Conservation (phyloP, 2,113 vertebrate species). For the Penelope pileata region DNA sequence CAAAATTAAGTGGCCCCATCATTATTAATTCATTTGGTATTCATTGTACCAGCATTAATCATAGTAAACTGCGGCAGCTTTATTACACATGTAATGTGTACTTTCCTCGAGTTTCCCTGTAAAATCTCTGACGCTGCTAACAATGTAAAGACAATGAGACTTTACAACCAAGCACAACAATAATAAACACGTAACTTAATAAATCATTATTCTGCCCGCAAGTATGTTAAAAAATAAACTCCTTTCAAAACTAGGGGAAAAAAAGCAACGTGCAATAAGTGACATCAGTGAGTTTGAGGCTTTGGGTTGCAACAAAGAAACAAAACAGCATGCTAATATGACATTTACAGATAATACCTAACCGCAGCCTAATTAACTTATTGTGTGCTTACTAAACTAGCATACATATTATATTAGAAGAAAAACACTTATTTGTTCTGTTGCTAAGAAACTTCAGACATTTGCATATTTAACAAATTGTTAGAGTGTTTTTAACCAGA, state of each 20-base stretch:
- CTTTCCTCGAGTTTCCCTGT: conserved; percentile 46
- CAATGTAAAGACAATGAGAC: conserved; percentile 48
- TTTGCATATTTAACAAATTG: conserved; percentile 80
- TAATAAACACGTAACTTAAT: conserved; percentile 53
- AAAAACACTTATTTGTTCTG: conserved; percentile 79
- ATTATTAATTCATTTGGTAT: conserved; percentile 67
- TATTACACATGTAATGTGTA: conserved; percentile 47
- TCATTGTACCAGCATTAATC: conserved; percentile 62
- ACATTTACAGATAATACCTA: conserved; percentile 83
- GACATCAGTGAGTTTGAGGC: conserved; percentile 63
- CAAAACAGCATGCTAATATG: conserved; percentile 79
- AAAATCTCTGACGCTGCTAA: conserved; percentile 47
- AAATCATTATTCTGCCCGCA: conserved; percentile 69
- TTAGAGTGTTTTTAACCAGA: conserved; percentile 74
- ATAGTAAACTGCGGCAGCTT: conserved; percentile 44
- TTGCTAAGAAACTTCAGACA: conserved; percentile 79
- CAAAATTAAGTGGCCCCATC: conserved; percentile 59
- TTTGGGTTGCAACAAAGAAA: conserved; percentile 67
- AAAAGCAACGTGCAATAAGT: conserved; percentile 31
- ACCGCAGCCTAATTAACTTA: conserved; percentile 82
- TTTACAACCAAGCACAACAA: conserved; percentile 42
- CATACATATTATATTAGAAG: conserved; percentile 74
- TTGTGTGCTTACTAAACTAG: conserved; percentile 79
- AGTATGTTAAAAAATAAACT: conserved; percentile 66
- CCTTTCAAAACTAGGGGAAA: conserved; percentile 36